Percentiles rank a stretch among this genome's conserved stretches.
Evolutionary conservation across 2,888 invertebrate genomes (phyloP).

Genomic region (Hyppa rectilinea): DNA sequence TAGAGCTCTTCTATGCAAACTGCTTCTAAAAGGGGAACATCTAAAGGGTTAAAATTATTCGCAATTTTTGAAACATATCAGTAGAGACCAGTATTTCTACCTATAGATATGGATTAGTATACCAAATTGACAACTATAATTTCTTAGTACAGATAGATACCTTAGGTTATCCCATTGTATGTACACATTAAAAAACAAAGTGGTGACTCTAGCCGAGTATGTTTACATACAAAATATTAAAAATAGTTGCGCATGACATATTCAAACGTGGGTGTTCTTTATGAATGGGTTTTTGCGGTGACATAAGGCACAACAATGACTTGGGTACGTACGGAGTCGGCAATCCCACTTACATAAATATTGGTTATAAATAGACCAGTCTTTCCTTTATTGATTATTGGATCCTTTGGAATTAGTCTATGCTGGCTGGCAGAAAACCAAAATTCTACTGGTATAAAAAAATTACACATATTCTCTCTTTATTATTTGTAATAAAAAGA

Average conservation of each 20-base stretch:
- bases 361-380: slow-evolving; percentile 65
- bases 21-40: too few relatives aligned
- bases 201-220: neutral
- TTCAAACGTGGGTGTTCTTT: slow-evolving; percentile 54
- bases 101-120: neutral
- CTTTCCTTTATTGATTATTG: neutral
- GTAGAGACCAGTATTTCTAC: neutral
- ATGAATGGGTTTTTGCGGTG: slow-evolving; percentile 75
- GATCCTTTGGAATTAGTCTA: neutral
- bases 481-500: neutral
- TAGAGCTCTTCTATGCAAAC: too few relatives aligned
- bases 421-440: neutral
- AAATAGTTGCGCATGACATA: slow-evolving; percentile 35
- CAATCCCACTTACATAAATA: slow-evolving; percentile 84
- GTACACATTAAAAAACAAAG: neutral
- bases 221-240: slow-evolving; percentile 28
- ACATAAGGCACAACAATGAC: slow-evolving; percentile 67
- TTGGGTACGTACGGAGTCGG: slow-evolving; percentile 73
- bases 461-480: neutral
- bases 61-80: too few relatives aligned
- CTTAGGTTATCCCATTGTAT: neutral
- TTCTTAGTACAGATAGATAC: neutral
- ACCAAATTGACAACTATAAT: neutral
- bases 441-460: neutral
- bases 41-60: too few relatives aligned